These are phyloP conservation scores for Alces alces DNA, from an alignment of 2,113 vertebrate species.

Conservation along the genomic window DNA sequence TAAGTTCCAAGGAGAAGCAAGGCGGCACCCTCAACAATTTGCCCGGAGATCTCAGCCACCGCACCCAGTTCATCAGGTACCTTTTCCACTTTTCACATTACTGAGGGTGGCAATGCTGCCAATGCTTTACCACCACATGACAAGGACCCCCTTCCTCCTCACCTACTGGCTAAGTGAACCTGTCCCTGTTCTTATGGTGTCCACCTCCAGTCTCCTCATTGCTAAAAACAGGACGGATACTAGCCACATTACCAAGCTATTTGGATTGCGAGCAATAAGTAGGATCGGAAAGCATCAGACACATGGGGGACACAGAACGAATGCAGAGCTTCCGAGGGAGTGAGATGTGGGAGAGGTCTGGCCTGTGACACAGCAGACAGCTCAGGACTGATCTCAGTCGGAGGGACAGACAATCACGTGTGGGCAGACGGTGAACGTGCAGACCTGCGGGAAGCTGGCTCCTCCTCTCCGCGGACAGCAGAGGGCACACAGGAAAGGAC, in stretches of 20 bases:
- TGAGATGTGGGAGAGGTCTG: background rate
- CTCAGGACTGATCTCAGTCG: background rate
- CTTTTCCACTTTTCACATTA: background rate
- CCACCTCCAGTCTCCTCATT: background rate
- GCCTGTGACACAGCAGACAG: background rate
- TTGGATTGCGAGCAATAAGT: background rate
- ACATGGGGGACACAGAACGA: background rate
- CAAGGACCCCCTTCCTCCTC: background rate
- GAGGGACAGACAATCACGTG: background rate
- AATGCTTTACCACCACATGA: background rate
- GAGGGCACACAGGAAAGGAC: background rate
- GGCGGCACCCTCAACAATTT: background rate
- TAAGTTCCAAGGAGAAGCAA: background rate
- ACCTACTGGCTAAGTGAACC: background rate
- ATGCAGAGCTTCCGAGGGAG: background rate
- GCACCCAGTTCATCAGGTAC: background rate
- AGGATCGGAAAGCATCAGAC: background rate
- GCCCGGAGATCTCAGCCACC: background rate
- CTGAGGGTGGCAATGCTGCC: background rate
- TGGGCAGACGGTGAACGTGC: background rate
- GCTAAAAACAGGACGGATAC: background rate
- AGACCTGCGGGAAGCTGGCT: background rate
- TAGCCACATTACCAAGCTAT: background rate
- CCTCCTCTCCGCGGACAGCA: background rate
- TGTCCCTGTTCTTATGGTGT: background rate